Conservation (phyloP, 2,888 invertebrate species). For the Agapostemon virescens region DNA sequence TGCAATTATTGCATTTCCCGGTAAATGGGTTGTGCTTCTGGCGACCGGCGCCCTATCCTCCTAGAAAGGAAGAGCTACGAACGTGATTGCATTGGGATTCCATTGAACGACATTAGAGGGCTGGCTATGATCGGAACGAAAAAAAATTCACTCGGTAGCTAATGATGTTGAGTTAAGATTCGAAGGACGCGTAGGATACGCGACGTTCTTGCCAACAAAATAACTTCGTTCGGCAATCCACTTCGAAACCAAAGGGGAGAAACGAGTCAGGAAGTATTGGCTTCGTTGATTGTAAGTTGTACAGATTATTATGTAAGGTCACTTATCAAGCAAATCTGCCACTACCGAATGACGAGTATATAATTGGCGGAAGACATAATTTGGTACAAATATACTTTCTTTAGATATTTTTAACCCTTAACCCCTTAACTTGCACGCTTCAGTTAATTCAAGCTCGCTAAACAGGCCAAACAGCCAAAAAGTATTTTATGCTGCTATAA, state of each 20-base stretch:
- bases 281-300: not conserved
- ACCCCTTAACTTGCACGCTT: too few relatives aligned
- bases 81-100: constrained; percentile 63
- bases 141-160: constrained; percentile 43
- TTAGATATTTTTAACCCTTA: not conserved
- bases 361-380: not conserved
- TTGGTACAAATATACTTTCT: not conserved
- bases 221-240: not conserved
- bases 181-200: not conserved
- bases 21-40: constrained; percentile 70
- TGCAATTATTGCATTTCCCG: constrained; percentile 78
- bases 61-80: constrained; percentile 54
- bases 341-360: not conserved
- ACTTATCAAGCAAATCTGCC: not conserved
- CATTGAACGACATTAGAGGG: constrained; percentile 47
- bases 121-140: constrained; percentile 44
- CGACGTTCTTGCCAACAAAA: not conserved
- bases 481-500: too few relatives aligned
- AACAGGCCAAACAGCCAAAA: too few relatives aligned
- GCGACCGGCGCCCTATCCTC: constrained; percentile 32
- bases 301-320: not conserved
- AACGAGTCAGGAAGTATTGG: not conserved
- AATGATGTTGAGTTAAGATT: constrained; percentile 34
- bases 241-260: not conserved
- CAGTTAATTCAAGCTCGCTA: too few relatives aligned